Evolutionary conservation across 2,888 invertebrate species (phyloP).

Genomic region (Apoderus coryli): DNA sequence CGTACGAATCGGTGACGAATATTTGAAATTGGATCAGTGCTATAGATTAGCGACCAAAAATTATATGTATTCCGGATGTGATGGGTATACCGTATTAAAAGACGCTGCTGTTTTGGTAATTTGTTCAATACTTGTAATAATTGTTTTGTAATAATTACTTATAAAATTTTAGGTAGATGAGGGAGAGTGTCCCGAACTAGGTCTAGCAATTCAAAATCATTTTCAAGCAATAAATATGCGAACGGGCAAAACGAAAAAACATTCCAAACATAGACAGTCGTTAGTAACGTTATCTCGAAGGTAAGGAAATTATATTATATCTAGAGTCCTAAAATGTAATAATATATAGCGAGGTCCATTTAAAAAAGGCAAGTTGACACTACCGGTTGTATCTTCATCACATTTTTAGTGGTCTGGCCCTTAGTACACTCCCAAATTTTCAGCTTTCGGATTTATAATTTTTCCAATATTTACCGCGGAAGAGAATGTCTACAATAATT

Average conservation of each 20-base stretch:
- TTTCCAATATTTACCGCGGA: too few relatives aligned
- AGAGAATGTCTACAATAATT: too few relatives aligned
- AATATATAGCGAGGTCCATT: too few relatives aligned
- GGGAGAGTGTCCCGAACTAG: conserved; percentile 73
- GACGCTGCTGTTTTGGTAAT: conserved; percentile 57
- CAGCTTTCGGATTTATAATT: too few relatives aligned
- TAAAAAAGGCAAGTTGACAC: too few relatives aligned
- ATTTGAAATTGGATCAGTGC: conserved; percentile 50
- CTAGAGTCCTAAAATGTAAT: too few relatives aligned
- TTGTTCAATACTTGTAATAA: conserved; percentile 13
- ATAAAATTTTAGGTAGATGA: conserved; percentile 61
- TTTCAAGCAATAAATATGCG: conserved; percentile 75
- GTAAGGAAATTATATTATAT: too few relatives aligned
- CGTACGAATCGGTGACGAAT: conserved; percentile 75
- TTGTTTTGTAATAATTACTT: too few relatives aligned
- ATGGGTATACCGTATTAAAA: conserved; percentile 72
- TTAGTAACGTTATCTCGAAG: conserved; percentile 68
- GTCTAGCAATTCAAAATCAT: conserved; percentile 76
- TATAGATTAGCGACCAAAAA: conserved; percentile 73
- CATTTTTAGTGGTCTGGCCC: too few relatives aligned
- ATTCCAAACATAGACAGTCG: conserved; percentile 73
- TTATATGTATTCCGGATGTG: conserved; percentile 68
- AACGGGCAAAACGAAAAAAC: conserved; percentile 51
- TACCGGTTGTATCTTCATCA: too few relatives aligned
- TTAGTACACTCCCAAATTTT: too few relatives aligned